Conservation (phyloP, 2,888 invertebrate species). For the Pollenia angustigena region DNA sequence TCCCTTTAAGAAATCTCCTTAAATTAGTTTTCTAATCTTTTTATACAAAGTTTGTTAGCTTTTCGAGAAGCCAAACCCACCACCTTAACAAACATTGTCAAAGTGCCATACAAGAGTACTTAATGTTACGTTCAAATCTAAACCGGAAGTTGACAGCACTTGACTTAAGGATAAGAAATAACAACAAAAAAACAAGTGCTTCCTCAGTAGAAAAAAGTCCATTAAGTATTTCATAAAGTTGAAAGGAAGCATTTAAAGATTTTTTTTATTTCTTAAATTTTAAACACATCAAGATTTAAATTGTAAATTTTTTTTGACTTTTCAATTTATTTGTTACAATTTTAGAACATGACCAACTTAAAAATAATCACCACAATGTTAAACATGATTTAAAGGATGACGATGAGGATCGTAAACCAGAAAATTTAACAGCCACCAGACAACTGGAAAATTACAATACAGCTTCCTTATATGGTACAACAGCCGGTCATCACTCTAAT, state of each 20-base stretch:
- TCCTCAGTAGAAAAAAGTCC: background rate
- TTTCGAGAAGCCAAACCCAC: constrained; percentile 24
- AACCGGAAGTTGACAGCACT: constrained; percentile 78
- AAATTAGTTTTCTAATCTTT: constrained; percentile 39
- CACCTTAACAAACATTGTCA: constrained; percentile 22
- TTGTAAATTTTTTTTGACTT: constrained; percentile 8
- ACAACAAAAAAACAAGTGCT: constrained; percentile 43
- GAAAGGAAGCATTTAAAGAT: constrained; percentile 10
- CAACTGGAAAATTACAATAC: constrained; percentile 72
- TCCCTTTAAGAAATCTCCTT: constrained; percentile 26
- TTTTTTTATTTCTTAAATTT: constrained; percentile 19
- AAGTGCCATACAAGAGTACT: constrained; percentile 64
- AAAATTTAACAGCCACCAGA: constrained; percentile 77
- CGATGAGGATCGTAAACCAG: constrained; percentile 88
- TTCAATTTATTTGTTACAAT: constrained; percentile 44
- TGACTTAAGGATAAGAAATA: constrained; percentile 62
- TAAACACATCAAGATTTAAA: constrained; percentile 11
- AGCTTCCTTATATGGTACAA: constrained; percentile 68
- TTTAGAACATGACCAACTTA: constrained; percentile 69
- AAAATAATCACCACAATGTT: constrained; percentile 70
- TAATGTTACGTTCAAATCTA: constrained; percentile 36
- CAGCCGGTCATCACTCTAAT: constrained; percentile 74
- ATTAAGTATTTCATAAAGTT: constrained; percentile 8
- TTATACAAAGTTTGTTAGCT: constrained; percentile 10
- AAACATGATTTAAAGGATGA: constrained; percentile 86